Conservation (phyloP, 1,140 invertebrate species). For the Cardiocondyla obscurior region DNA sequence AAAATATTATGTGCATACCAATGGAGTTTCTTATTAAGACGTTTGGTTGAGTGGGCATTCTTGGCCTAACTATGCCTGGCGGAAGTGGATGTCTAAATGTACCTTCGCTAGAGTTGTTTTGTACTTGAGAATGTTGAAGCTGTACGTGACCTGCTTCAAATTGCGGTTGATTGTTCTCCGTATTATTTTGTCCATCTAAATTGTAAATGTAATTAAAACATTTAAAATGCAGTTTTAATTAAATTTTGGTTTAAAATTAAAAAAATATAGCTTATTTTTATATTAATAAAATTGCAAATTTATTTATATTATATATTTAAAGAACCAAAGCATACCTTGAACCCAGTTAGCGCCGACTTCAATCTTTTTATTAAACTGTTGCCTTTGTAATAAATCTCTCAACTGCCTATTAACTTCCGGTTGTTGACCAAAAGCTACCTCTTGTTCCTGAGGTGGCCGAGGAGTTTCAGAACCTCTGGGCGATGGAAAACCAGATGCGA, state of each 20-base stretch:
- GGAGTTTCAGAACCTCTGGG: conserved; percentile 79
- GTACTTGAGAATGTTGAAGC: conserved; percentile 77
- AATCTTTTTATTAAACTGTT: conserved; percentile 85
- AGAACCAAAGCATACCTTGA: conserved; percentile 74
- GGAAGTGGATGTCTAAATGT: conserved; percentile 86
- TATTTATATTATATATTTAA: not conserved
- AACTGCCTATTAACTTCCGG: conserved; percentile 89
- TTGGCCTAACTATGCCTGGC: conserved; percentile 83
- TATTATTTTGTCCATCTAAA: conserved; percentile 71
- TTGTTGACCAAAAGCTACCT: conserved; percentile 80
- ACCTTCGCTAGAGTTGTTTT: conserved; percentile 77
- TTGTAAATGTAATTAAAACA: conserved; percentile 4
- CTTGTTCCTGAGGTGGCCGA: conserved; percentile 74
- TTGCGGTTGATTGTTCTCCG: conserved; percentile 73
- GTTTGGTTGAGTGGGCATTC: conserved; percentile 81
- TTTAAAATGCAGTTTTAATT: not conserved
- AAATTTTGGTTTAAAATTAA: not conserved
- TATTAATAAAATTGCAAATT: not conserved
- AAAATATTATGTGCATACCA: conserved; percentile 66
- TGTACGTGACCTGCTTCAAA: conserved; percentile 79
- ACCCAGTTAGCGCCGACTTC: conserved; percentile 77
- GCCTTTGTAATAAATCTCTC: conserved; percentile 92
- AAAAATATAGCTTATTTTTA: not conserved
- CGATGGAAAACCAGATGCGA: conserved; percentile 77
- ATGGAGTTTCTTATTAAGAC: conserved; percentile 79